These are phyloP conservation scores for Crenuchus spilurus DNA, from an alignment of 2,797 vertebrate genomes.

Conservation along the genomic window DNA sequence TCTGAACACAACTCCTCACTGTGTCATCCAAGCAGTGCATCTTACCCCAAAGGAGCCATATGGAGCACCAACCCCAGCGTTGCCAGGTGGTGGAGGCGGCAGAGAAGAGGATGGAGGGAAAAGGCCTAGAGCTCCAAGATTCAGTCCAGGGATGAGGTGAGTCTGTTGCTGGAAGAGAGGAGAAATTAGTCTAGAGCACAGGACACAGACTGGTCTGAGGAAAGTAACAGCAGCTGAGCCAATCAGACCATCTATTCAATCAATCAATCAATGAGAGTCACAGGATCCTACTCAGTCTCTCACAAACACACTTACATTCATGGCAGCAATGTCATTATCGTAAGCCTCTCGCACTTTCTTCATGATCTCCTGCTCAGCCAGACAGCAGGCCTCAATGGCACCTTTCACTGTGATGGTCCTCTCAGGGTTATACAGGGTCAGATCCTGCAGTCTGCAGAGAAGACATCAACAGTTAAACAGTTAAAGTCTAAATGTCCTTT, in stretches of 20 bases:
- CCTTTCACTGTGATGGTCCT: conserved; percentile 93
- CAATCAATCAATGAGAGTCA: not conserved
- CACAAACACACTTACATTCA: conserved; percentile 82
- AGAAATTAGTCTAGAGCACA: not conserved
- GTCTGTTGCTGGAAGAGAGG: conserved; percentile 84
- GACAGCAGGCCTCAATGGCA: conserved; percentile 86
- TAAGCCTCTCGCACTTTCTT: conserved; percentile 95
- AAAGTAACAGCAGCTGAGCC: not conserved
- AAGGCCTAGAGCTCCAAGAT: conserved; percentile 90
- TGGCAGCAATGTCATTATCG: conserved; percentile 92
- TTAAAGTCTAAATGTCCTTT: no score
- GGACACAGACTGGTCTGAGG: not conserved
- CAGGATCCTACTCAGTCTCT: not conserved
- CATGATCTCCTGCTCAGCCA: conserved; percentile 91
- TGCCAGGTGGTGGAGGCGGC: conserved; percentile 87
- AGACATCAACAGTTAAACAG: not conserved
- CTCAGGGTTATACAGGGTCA: conserved; percentile 93
- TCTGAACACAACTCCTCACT: no score
- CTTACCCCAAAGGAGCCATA: conserved; percentile 91
- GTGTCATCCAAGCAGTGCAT: not conserved
- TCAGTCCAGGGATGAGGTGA: conserved; percentile 92
- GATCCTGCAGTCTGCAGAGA: conserved; percentile 85
- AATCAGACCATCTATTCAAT: not conserved
- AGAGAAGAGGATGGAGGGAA: conserved; percentile 90
- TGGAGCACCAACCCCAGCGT: conserved; percentile 79